phyloP scores from a whole-genome alignment of 2,888 invertebrate species.

The Euspilapteryx auroguttella region DNA sequence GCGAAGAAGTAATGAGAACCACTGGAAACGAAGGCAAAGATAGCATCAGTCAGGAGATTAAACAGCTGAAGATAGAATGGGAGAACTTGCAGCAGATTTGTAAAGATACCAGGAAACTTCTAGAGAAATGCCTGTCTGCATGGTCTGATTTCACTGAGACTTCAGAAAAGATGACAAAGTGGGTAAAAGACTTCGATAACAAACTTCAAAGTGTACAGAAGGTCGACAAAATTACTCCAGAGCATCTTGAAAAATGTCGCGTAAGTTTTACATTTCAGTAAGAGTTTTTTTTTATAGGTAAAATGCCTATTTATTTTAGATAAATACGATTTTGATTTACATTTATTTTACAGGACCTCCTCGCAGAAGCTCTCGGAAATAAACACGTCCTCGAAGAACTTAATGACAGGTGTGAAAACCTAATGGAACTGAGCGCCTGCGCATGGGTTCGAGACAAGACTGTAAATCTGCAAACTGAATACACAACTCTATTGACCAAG shows the following conservation, averaged over 20 bases:
- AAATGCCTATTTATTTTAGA: too few species aligned
- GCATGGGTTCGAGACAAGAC: conserved; percentile 86
- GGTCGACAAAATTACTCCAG: conserved; percentile 75
- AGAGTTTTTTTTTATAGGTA: too few species aligned
- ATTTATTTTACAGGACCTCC: conserved; percentile 52
- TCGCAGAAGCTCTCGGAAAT: conserved; percentile 74
- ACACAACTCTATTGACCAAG: conserved; percentile 75
- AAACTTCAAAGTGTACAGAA: conserved; percentile 67
- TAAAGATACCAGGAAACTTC: conserved; percentile 73
- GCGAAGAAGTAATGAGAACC: conserved; percentile 72
- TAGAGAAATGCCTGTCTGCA: conserved; percentile 75
- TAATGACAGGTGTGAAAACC: conserved; percentile 82
- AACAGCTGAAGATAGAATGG: conserved; percentile 80
- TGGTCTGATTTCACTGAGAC: conserved; percentile 82
- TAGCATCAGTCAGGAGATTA: conserved; percentile 77
- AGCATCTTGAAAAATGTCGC: conserved; percentile 75
- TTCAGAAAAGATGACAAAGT: conserved; percentile 71
- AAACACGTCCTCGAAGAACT: conserved; percentile 81
- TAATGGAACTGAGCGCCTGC: conserved; percentile 85
- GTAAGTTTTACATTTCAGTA: too few species aligned
- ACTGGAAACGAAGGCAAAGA: conserved; percentile 86
- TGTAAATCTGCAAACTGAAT: conserved; percentile 79
- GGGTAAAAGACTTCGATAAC: conserved; percentile 71
- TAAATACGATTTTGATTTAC: neutral
- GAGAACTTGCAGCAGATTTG: conserved; percentile 76